Evolutionary conservation across 1,140 invertebrate genomes (phyloP), one percentile per base, ranked within the genome.

Genomic region (Drosophila obscura): DNA sequence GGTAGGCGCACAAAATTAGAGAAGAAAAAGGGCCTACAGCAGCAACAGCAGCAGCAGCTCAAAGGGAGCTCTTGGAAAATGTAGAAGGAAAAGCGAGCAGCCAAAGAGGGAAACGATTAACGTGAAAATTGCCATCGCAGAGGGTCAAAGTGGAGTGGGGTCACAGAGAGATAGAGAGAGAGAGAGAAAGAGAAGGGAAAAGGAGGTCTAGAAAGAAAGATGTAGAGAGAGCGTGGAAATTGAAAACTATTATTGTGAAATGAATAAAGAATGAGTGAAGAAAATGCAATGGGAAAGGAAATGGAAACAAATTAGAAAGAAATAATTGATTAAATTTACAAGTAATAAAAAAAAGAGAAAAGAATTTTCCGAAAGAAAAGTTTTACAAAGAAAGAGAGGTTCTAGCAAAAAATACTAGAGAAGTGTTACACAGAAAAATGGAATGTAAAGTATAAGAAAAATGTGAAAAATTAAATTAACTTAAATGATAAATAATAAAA

Each of bases 51-150:
- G 72, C 53, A 43, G 39, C 61, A 59, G 62, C 35, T 39, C 9
- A 13, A 39, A 13, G 35, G 39, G 39, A 58, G 57, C 35, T 31
- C 64, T 53, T 35, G 67, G 52, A 69, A 71, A 71, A 71, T 58
- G 69, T 52, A 58, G 52, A 50, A 35, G 46, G 41, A 52, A 56
- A 28, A 39, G 11, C 24, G 35, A 69, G 19, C 44, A 65, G 28
- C 35, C 43, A 43, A 15, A 53, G 44, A 55, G 67, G 13, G 26
- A 46, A 62, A 53, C 55, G 53, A 87, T 77, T 56, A 73, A 77
- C 11, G 61, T 60, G 61, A 74, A 87, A 77, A 85, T 77, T 81
- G 73, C 64, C 66, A 74, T 81, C 51, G 64, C 80, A 61, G 53
- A 59, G 71, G 71, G 72, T 75, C 72, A 74, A 74, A 75, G 69